Conservation (phyloP, 1,140 invertebrate genomes). For the Lepidostoma basale region DNA sequence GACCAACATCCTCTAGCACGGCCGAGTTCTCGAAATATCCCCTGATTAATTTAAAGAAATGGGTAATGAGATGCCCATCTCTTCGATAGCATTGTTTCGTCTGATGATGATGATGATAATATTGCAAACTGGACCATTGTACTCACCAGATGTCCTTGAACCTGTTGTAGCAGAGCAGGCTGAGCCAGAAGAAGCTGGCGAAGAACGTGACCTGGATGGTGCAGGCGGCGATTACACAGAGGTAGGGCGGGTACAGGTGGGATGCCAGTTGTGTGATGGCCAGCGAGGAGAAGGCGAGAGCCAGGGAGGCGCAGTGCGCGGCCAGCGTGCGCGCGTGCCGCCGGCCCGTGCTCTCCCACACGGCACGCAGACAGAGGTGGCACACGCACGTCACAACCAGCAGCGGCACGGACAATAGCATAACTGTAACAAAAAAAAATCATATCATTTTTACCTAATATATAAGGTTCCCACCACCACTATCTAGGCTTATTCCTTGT, state of each 20-base stretch:
- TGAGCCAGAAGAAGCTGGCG: conserved; percentile 75
- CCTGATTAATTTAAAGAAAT: too few relatives aligned
- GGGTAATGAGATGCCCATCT: too few relatives aligned
- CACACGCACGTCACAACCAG: conserved; percentile 58
- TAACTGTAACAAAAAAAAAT: too few relatives aligned
- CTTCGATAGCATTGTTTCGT: too few relatives aligned
- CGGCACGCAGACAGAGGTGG: conserved; percentile 55
- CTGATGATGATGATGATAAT: too few relatives aligned
- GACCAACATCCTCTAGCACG: too few relatives aligned
- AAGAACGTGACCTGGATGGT: conserved; percentile 73
- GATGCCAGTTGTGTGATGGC: conserved; percentile 55
- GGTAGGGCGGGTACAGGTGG: conserved; percentile 19
- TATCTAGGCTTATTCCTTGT: too few relatives aligned
- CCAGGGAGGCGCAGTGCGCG: conserved; percentile 57
- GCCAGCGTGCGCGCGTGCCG: conserved; percentile 50
- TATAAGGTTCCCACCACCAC: too few relatives aligned
- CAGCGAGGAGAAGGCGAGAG: conserved; percentile 56
- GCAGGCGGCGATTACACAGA: conserved; percentile 53
- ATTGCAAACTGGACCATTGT: neutral
- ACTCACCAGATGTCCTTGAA: conserved; percentile 54
- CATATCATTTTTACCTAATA: too few relatives aligned
- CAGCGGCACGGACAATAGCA: conserved; percentile 61
- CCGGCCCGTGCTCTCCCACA: conserved; percentile 38
- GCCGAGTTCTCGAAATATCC: too few relatives aligned
- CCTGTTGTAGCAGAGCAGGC: conserved; percentile 69